Conservation (phyloP, 2,888 invertebrate species). For the Lissocephala sabroskyi region DNA sequence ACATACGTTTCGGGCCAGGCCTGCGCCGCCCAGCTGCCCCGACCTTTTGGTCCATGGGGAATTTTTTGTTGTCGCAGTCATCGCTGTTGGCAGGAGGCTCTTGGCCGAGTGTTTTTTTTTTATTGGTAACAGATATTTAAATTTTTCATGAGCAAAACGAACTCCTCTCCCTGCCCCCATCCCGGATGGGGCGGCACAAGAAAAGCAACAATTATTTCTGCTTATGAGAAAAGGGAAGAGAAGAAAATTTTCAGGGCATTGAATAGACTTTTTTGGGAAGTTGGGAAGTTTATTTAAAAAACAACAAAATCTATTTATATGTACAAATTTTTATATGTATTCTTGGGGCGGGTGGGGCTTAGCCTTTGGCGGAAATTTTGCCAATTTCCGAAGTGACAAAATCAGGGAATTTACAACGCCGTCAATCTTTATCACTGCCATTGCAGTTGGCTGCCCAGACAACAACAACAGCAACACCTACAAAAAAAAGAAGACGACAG, state of each 20-base stretch:
- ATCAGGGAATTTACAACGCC: slow-evolving; percentile 69
- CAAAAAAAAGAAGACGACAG: neutral
- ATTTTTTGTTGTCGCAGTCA: slow-evolving; percentile 31
- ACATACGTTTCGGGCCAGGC: slow-evolving; percentile 37
- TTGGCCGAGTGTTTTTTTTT: slow-evolving; percentile 21
- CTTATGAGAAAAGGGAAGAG: no score
- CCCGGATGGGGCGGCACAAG: no score
- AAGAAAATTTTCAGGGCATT: no score
- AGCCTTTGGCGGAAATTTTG: slow-evolving; percentile 46
- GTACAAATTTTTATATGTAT: neutral
- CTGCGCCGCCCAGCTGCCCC: no score
- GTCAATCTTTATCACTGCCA: slow-evolving; percentile 64
- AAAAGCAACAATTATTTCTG: no score
- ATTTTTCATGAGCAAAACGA: slow-evolving; percentile 47
- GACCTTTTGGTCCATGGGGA: slow-evolving; percentile 3
- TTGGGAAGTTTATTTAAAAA: no score
- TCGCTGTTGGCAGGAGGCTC: slow-evolving; percentile 16
- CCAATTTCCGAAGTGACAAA: slow-evolving; percentile 70
- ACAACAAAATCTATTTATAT: neutral
- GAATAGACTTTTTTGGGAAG: no score
- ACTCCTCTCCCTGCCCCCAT: no score
- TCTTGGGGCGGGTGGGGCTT: slow-evolving; percentile 6
- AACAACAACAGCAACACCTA: slow-evolving; percentile 21
- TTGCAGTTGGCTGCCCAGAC: slow-evolving; percentile 49
- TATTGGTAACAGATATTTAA: slow-evolving; percentile 44